Evolutionary conservation across 2,888 invertebrate genomes (phyloP).

Genomic region (Thyatira batis): DNA sequence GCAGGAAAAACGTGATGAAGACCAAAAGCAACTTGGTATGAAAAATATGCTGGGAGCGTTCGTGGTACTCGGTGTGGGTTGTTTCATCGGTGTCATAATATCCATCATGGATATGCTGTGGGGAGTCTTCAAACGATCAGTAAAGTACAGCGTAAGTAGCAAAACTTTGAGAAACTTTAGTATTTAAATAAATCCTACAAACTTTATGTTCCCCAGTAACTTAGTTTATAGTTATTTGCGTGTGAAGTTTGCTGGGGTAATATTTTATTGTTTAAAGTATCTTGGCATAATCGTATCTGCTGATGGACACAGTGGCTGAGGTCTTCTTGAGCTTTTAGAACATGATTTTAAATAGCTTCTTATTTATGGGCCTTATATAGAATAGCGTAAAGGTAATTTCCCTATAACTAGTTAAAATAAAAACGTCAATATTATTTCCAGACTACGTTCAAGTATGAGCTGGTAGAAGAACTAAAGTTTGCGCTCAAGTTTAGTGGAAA

Average conservation of each 20-base stretch:
- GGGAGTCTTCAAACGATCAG: slow-evolving; percentile 73
- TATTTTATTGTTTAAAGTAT: not conserved
- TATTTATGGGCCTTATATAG: too few relatives aligned
- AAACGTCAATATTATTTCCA: slow-evolving; percentile 49
- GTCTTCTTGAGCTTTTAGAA: not conserved
- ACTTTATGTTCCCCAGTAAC: not conserved
- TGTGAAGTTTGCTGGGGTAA: not conserved
- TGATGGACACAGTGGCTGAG: too few relatives aligned
- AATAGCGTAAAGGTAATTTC: too few relatives aligned
- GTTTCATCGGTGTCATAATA: slow-evolving; percentile 59
- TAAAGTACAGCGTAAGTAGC: slow-evolving; percentile 69
- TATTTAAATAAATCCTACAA: not conserved
- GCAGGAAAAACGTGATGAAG: slow-evolving; percentile 49
- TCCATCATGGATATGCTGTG: slow-evolving; percentile 73
- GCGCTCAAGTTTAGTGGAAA: slow-evolving; percentile 84
- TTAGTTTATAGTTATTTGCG: not conserved
- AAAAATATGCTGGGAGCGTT: slow-evolving; percentile 74
- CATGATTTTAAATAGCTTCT: not conserved
- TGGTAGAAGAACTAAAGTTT: slow-evolving; percentile 85
- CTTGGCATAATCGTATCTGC: not conserved
- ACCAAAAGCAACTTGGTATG: slow-evolving; percentile 65
- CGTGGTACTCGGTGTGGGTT: slow-evolving; percentile 70
- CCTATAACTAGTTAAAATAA: too few relatives aligned
- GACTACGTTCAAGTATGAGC: slow-evolving; percentile 82
- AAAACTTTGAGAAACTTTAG: not conserved